These are phyloP conservation scores for Hirtodrosophila cameraria DNA, from an alignment of 2,888 invertebrate genomes.

Conservation along the genomic window DNA sequence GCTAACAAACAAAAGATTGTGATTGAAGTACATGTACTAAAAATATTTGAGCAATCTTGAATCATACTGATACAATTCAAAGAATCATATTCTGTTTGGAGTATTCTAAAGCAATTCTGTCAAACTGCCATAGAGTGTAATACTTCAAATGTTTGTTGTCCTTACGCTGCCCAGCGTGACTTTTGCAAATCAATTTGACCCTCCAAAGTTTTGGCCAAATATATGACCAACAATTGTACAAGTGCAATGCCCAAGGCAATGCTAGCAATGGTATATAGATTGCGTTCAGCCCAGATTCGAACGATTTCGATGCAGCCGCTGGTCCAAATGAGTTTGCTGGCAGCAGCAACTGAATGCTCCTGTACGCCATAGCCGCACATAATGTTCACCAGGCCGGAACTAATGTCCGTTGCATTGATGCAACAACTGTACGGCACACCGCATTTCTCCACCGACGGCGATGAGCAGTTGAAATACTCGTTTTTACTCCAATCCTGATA, in stretches of 20 bases:
- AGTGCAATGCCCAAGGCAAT: constrained; percentile 93
- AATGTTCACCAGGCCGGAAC: constrained; percentile 93
- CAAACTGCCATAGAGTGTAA: too few species aligned
- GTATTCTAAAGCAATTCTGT: neutral
- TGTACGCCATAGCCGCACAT: constrained; percentile 97
- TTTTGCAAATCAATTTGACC: constrained; percentile 4
- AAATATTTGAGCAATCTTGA: constrained; percentile 1
- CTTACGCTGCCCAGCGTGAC: neutral
- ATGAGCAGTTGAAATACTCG: constrained; percentile 97
- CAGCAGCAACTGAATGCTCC: constrained; percentile 92
- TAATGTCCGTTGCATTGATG: constrained; percentile 94
- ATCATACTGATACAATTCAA: neutral
- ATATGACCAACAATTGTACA: constrained; percentile 94
- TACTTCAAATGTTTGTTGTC: too few species aligned
- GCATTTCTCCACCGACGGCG: constrained; percentile 95
- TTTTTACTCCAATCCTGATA: constrained; percentile 97
- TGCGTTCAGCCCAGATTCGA: constrained; percentile 93
- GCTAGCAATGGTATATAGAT: constrained; percentile 94
- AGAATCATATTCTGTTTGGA: too few species aligned
- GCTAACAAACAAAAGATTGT: neutral
- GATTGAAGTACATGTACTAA: neutral
- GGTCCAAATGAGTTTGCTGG: constrained; percentile 95
- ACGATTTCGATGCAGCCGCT: constrained; percentile 96
- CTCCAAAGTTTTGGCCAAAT: constrained; percentile 93
- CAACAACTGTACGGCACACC: constrained; percentile 98